Conservation (phyloP, 2,113 vertebrate genomes). For the Turnix velox region DNA sequence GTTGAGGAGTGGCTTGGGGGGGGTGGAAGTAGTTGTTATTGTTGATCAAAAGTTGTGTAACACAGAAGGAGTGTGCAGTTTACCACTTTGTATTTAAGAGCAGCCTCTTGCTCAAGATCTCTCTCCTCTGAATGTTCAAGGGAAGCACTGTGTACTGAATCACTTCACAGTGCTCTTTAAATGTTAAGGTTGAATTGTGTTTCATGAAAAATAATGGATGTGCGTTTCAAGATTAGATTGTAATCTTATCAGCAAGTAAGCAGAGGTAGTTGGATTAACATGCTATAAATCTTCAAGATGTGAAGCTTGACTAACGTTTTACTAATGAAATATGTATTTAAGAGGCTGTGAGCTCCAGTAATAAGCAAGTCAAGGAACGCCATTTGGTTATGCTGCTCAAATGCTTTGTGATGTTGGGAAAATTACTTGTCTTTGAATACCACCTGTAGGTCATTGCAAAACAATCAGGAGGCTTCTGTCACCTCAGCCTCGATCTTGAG, state of each 20-base stretch:
- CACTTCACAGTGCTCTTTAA: background rate
- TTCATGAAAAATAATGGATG: background rate
- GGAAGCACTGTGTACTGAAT: constrained; percentile 20
- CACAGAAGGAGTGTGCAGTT: background rate
- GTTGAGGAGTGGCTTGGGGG: constrained; percentile 19
- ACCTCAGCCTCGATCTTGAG: background rate
- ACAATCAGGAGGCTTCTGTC: background rate
- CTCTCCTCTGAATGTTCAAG: background rate
- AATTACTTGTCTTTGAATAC: background rate
- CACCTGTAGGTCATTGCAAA: background rate
- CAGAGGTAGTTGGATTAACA: constrained; percentile 10
- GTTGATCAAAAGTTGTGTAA: constrained; percentile 9
- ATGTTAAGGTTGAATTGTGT: constrained; percentile 8
- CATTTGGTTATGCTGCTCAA: background rate
- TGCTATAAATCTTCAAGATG: background rate
- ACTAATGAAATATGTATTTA: background rate
- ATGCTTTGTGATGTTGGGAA: background rate
- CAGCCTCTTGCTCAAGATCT: background rate
- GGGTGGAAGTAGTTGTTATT: constrained; percentile 27
- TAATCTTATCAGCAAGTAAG: constrained; percentile 32
- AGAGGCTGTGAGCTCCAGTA: background rate
- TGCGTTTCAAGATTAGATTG: constrained; percentile 42
- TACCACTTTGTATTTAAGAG: background rate
- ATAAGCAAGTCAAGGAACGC: background rate
- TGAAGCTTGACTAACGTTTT: background rate